Conservation (phyloP, 53 echinoderm and acorn worm genomes). For the Antedon mediterranea region DNA sequence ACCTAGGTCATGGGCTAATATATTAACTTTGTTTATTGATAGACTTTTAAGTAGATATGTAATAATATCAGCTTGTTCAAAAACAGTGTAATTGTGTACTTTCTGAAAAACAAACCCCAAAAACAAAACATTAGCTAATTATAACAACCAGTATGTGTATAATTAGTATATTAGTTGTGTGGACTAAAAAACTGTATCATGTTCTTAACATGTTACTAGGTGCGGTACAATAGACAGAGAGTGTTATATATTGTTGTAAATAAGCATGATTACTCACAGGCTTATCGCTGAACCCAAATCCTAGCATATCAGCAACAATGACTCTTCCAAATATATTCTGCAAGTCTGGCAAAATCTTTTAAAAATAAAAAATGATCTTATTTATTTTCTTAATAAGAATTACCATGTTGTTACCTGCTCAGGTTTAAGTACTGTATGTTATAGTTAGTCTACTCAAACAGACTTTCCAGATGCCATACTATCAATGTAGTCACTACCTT, state of each 20-base stretch:
- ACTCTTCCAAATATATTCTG: slow-evolving; percentile 46
- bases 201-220: no score
- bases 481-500: slow-evolving; percentile 19
- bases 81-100: slow-evolving; percentile 39
- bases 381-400: no score
- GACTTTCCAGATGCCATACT: no score
- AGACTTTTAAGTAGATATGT: slow-evolving; percentile 35
- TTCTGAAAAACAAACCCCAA: slow-evolving; percentile 19
- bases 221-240: no score
- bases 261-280: slow-evolving; percentile 46
- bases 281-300: slow-evolving; percentile 91
- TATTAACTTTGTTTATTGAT: slow-evolving; percentile 37
- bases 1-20: slow-evolving; percentile 85
- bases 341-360: slow-evolving; percentile 59
- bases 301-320: slow-evolving; percentile 67
- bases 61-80: slow-evolving; percentile 64
- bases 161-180: no score
- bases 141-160: no score
- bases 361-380: neutral
- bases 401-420: no score
- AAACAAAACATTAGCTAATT: neutral
- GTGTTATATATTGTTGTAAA: neutral
- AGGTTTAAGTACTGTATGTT: no score
- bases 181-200: no score
- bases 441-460: no score